Evolutionary conservation across 2,113 vertebrate genomes (phyloP), one percentile per base, ranked within the genome.

Genomic region (Irena cyanogastra): DNA sequence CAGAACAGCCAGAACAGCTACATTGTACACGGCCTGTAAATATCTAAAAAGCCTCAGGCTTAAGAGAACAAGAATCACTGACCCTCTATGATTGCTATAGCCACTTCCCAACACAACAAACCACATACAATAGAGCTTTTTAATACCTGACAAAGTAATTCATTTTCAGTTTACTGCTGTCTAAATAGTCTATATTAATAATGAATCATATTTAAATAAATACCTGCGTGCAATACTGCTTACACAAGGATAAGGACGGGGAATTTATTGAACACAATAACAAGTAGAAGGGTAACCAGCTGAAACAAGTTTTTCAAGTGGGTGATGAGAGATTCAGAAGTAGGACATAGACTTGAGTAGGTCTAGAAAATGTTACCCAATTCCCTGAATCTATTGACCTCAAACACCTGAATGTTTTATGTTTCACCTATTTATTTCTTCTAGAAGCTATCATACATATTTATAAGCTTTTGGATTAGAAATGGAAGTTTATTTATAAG

Each of bases 11-110:
- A 60, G 49, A 85, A 88, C 30, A 87, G 84, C 57, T 94, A 82
- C 88, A 91, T 42, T 91, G 82, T 90, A 94, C 93, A 76, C 13
- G 88, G 91, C 50, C 89, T 60, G 92, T 83, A 97, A 96, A 95
- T 90, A 97, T 68, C 96, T 96, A 90, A 95, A 97, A 97, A 89
- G 83, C 96, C 81, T 85, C 94, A 95, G 95, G 96, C 92, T 97
- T 97, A 75, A 85, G 83, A 92, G 81, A 96, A 97, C 93, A 97
- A 95, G 90, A 94, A 87, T 91, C 86, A 92, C 85, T 97, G 97
- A 97, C 96, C 97, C 97, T 97, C 97, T 71, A 89, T 94, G 89
- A 97, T 94, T 94, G 87, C 89, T 72, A 74, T 20, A 89, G 81
- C 64, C 59, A 72, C 86, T 95, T 90, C 77, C 77, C 92, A 85